Evolutionary conservation across 1,140 invertebrate species (phyloP).

Genomic region (Zaprionus ghesquierei): DNA sequence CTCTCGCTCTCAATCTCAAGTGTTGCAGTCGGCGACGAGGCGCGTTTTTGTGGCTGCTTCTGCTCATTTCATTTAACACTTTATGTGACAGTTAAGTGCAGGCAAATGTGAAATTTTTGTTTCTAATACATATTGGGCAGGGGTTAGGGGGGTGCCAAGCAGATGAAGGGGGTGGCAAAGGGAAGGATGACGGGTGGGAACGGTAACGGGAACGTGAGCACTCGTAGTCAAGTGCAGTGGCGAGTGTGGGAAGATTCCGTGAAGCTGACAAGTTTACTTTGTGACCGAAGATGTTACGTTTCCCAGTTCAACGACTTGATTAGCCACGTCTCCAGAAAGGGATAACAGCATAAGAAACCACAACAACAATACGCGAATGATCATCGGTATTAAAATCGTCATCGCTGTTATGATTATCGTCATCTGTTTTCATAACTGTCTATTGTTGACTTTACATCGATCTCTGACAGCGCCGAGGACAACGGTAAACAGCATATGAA

Average conservation of each 20-base stretch:
- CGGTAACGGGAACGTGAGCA: neutral
- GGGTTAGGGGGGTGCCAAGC: slow-evolving; percentile 11
- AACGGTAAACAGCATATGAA: slow-evolving; percentile 32
- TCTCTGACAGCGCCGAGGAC: slow-evolving; percentile 41
- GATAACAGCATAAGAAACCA: slow-evolving; percentile 9
- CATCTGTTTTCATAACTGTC: slow-evolving; percentile 80
- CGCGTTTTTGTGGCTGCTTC: slow-evolving; percentile 59
- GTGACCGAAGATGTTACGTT: neutral
- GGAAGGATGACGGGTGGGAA: neutral
- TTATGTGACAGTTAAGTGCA: slow-evolving; percentile 78
- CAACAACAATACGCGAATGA: slow-evolving; percentile 18
- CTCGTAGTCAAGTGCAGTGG: slow-evolving; percentile 56
- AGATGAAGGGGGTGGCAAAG: neutral
- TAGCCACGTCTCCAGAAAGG: neutral
- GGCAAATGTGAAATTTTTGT: slow-evolving; percentile 76
- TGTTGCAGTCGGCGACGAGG: slow-evolving; percentile 61
- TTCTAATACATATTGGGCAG: slow-evolving; percentile 45
- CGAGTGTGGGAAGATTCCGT: slow-evolving; percentile 67
- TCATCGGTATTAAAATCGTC: slow-evolving; percentile 36
- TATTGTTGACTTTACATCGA: slow-evolving; percentile 74
- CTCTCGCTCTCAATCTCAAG: slow-evolving; percentile 62
- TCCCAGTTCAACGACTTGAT: neutral
- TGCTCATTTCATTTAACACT: slow-evolving; percentile 79
- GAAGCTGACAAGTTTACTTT: slow-evolving; percentile 6
- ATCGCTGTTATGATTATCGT: slow-evolving; percentile 44